A percentile compares a stretch with the other conserved stretches of the same genome.
These are phyloP conservation scores for Megalonaias nervosa DNA, from an alignment of 1,140 invertebrate genomes.

Conservation along the genomic window DNA sequence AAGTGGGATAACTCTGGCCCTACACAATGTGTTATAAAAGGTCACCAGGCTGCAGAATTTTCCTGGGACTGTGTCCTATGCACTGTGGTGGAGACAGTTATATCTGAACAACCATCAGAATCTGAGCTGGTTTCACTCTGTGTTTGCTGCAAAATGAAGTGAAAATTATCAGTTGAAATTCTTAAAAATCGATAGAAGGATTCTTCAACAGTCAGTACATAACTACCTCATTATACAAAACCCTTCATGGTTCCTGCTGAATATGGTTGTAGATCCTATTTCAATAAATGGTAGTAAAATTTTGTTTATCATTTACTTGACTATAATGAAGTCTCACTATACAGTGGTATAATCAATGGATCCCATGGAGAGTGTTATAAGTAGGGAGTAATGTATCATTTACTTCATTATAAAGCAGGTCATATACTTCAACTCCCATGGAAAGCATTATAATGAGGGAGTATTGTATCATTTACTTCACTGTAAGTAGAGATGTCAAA, in stretches of 20 bases:
- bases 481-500: too few relatives aligned
- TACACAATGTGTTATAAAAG: too few relatives aligned
- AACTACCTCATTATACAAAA: neutral
- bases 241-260: neutral
- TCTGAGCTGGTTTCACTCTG: slow-evolving; percentile 61
- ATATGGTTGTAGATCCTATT: too few relatives aligned
- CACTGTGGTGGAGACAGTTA: slow-evolving; percentile 61
- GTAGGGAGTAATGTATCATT: too few relatives aligned
- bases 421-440: neutral
- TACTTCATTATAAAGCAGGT: too few relatives aligned
- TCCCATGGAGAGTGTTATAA: neutral
- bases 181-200: neutral
- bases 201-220: neutral
- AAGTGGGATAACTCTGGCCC: too few relatives aligned
- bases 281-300: neutral
- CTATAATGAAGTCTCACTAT: too few relatives aligned
- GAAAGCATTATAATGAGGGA: neutral
- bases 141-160: slow-evolving; percentile 38
- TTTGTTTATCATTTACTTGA: neutral
- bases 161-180: slow-evolving; percentile 18
- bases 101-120: slow-evolving; percentile 65
- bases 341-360: neutral
- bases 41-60: too few relatives aligned
- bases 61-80: slow-evolving; percentile 53
- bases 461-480: too few relatives aligned